These are phyloP conservation scores for Tuberolachnus salignus DNA, from an alignment of 2,888 invertebrate species.

Conservation along the genomic window DNA sequence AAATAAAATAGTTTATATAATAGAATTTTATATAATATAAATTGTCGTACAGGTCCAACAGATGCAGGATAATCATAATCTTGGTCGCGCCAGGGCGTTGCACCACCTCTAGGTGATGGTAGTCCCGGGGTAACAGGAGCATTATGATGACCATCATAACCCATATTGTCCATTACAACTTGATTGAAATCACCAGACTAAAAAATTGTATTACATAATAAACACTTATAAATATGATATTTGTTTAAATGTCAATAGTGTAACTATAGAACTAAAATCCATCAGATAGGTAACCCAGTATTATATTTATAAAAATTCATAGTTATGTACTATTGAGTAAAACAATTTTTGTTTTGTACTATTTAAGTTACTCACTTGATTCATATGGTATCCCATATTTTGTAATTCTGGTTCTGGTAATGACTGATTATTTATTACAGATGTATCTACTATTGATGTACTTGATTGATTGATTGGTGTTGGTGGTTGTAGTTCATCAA, in stretches of 20 bases:
- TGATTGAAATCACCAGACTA: conserved; percentile 56
- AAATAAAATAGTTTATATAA: background rate
- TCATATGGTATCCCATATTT: conserved; percentile 49
- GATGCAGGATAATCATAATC: conserved; percentile 84
- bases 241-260: background rate
- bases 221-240: background rate
- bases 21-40: background rate
- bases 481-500: conserved; percentile 41
- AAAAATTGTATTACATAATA: conserved; percentile 22
- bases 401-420: conserved; percentile 46
- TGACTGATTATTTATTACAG: conserved; percentile 11
- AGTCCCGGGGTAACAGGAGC: conserved; percentile 69
- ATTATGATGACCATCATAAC: conserved; percentile 71
- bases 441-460: conserved; percentile 20
- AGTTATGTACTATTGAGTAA: background rate
- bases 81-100: conserved; percentile 72
- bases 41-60: conserved; percentile 75
- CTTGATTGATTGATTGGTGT: conserved; percentile 26
- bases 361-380: conserved; percentile 24
- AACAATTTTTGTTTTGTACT: background rate
- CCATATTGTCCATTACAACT: conserved; percentile 73
- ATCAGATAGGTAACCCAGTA: background rate
- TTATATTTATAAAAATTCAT: background rate
- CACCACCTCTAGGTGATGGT: conserved; percentile 68
- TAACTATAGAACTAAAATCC: too few relatives aligned